Evolutionary conservation across 2,888 invertebrate genomes (phyloP), one percentile per base, ranked within the genome.

Genomic region (Spicauda simplicius): DNA sequence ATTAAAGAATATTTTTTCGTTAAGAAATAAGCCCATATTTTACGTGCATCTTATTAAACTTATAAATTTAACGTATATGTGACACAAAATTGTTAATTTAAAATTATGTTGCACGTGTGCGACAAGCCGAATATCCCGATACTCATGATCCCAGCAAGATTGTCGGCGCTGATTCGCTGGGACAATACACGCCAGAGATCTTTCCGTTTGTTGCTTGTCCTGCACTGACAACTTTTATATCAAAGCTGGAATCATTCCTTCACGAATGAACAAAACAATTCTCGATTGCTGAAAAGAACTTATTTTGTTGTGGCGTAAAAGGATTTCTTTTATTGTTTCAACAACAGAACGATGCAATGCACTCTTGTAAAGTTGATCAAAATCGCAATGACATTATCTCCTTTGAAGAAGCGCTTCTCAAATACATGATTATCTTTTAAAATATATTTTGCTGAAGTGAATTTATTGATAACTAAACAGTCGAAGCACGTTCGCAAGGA

Each of bases 141-240:
- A 73, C 68, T 82, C 76, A 80, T 80, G 78, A 81, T 83, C 80
- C 80, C 80, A 76, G 78, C 70, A 78, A 84, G 89, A 89, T 90
- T 84, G 84, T 84, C 82, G 81, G 77, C 81, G 77, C 81, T 86
- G 87, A 88, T 88, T 89, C 84, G 79, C 81, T 82, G 80, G 79
- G 82, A 85, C 85, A 87, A 84, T 83, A 77, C 81, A 79, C 81
- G 78, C 77, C 77, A 76, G 71, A 75, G 73, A 80, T 81, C 77
- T 76, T 77, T 73, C 72, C 81, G 81, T 82, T 84, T 81, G 85
- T 83, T 50, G 37, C 64, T 50, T 57, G 62, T 62, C 68, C 81
- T 76, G 76, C 75, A 75, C 79, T 83, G 87, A 84, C 85, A 84
- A 80, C 80, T 81, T 83, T 84, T 82, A 78, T 84, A 80, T 80